Evolutionary conservation across 2,797 vertebrate species (phyloP), one percentile per base, ranked within the genome.

Genomic region (Malurus leucopterus): DNA sequence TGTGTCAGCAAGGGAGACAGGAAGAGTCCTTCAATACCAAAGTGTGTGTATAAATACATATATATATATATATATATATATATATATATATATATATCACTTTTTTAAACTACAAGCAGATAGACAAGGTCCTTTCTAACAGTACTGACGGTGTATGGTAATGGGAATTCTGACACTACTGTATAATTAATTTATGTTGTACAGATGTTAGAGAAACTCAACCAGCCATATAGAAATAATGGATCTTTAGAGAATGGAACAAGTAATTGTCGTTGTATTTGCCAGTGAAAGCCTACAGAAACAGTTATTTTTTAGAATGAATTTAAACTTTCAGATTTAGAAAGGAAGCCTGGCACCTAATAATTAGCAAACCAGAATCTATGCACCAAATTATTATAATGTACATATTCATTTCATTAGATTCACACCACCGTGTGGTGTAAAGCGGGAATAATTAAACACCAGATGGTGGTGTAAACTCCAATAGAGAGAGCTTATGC

Each of bases 381-480:
- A 91, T 91, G 89, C 71, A 85, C 86, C 79, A 88, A 95, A 92
- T 95, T 97, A 95, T 94, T 95, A 80, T 88, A 96, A 93, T 46
- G 87, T 94, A 93, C 93, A 93, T 89, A 96, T 94, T 96, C 94
- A 90, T 96, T 96, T 92, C 91, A 94, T 96, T 96, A 97, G 96
- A 96, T 97, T 96, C 94, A 86, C 87, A 96, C 90, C 94, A 96
- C 95, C 89, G 62, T 96, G 96, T 96, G 96, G 95, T 95, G 76
- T 96, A 96, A 97, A 95, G 95, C 2, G 15, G 96, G 96, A 96
- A 97, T 97, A 97, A 97, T 97, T 97, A 97, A 96, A 96, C 95
- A 96, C 95, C 97, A 97, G 96, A 97, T 97, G 97, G 97, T 97
- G 94, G 93, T 95, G 93, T 92, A 96, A 96, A 95, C 94, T 97